phyloP scores from a whole-genome alignment of 2,888 invertebrate genomes.

The Epinotia demarniana region DNA sequence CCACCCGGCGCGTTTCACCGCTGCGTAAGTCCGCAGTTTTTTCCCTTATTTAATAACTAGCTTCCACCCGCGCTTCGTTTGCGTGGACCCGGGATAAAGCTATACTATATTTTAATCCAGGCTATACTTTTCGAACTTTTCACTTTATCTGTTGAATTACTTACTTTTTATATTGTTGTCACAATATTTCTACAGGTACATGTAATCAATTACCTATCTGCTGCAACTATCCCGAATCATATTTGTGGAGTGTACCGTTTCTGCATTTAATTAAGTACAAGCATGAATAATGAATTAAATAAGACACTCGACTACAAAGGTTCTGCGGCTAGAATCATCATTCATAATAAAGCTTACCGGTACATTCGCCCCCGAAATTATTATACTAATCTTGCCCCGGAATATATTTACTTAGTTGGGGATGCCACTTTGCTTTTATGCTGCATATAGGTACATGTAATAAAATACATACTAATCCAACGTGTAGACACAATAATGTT shows the following conservation, averaged over 20 bases:
- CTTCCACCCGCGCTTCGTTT: no score
- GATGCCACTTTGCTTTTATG: background rate
- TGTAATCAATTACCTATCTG: background rate
- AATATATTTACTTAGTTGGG: background rate
- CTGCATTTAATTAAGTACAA: background rate
- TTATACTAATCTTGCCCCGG: constrained; percentile 11
- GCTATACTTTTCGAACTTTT: no score
- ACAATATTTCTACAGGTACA: background rate
- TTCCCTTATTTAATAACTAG: no score
- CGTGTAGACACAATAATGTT: background rate
- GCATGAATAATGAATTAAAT: constrained; percentile 32
- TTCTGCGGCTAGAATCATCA: constrained; percentile 12
- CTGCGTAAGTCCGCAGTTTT: no score
- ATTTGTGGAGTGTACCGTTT: background rate
- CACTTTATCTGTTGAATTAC: no score
- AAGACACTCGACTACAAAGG: constrained; percentile 18
- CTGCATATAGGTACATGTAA: background rate
- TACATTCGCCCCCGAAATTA: background rate
- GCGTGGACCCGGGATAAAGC: no score
- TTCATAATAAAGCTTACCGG: constrained; percentile 21
- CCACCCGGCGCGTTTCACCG: no score
- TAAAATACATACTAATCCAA: background rate
- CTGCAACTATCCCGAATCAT: background rate
- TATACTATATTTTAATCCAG: no score
- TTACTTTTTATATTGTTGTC: no score